phyloP scores from a whole-genome alignment of 2,797 vertebrate genomes.

The Sebastes flavidus region DNA sequence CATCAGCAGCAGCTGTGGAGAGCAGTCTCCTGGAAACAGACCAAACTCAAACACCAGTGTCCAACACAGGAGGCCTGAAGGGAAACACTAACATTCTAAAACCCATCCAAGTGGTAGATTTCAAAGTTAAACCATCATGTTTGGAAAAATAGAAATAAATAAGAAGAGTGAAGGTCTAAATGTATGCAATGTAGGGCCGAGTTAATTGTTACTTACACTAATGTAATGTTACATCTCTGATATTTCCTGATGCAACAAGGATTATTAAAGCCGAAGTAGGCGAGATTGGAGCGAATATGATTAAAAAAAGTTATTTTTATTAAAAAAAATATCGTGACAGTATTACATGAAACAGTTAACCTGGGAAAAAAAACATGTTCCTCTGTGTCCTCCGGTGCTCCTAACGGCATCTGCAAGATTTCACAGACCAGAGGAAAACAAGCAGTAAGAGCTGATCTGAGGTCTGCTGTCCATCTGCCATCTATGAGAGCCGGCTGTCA shows the following conservation, averaged over 20 bases:
- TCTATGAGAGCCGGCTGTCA: too few relatives aligned
- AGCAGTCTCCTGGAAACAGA: constrained; percentile 12
- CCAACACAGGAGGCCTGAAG: not conserved
- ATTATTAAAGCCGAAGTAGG: too few relatives aligned
- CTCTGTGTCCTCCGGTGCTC: too few relatives aligned
- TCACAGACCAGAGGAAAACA: too few relatives aligned
- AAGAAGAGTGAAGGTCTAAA: not conserved
- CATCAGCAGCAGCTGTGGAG: constrained; percentile 3
- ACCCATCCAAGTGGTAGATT: not conserved
- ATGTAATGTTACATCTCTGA: not conserved
- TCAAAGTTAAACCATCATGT: not conserved
- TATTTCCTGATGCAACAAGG: not conserved
- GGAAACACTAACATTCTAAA: not conserved
- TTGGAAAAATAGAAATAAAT: not conserved
- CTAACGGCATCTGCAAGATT: too few relatives aligned
- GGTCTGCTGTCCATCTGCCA: too few relatives aligned
- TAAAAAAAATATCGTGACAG: too few relatives aligned
- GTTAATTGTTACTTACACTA: not conserved
- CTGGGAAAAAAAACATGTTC: too few relatives aligned
- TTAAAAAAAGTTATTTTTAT: too few relatives aligned
- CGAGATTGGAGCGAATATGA: too few relatives aligned
- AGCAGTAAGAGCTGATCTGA: too few relatives aligned
- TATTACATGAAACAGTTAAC: too few relatives aligned
- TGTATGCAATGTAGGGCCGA: not conserved
- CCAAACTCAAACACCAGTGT: not conserved